Percentiles rank a stretch among this genome's conserved stretches.
Conservation (phyloP, 2,113 vertebrate species). For the Petrocephalus microphthalmus region DNA sequence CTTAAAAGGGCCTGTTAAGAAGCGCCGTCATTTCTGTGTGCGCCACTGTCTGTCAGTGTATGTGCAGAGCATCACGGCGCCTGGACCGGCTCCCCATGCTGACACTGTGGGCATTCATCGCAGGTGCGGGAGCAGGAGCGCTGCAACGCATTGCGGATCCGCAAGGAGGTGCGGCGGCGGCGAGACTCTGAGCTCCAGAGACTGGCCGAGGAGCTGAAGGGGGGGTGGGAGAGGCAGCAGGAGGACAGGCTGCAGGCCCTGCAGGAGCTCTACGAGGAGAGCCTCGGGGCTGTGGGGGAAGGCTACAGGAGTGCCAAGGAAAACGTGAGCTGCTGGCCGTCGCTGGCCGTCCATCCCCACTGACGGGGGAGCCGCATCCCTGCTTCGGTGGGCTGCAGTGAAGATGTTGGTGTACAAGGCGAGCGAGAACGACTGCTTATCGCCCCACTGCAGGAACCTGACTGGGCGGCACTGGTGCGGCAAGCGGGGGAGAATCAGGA, state of each 20-base stretch:
- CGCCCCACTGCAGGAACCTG: slow-evolving; percentile 54
- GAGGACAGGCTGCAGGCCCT: slow-evolving; percentile 65
- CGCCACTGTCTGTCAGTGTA: background rate
- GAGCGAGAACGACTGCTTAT: background rate
- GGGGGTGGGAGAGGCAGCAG: slow-evolving; percentile 74
- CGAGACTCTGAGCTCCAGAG: slow-evolving; percentile 63
- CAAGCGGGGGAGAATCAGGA: slow-evolving; percentile 63
- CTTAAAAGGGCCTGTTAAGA: background rate
- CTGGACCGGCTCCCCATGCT: background rate
- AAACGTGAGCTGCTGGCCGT: slow-evolving; percentile 62
- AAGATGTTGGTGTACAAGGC: background rate
- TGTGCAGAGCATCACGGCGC: background rate
- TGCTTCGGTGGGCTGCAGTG: too few relatives aligned
- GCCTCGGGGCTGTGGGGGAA: slow-evolving; percentile 69
- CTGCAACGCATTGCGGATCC: slow-evolving; percentile 71
- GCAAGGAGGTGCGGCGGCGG: slow-evolving; percentile 71
- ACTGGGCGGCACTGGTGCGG: slow-evolving; percentile 63
- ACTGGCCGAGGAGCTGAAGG: slow-evolving; percentile 65
- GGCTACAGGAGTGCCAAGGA: slow-evolving; percentile 78
- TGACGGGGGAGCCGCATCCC: background rate
- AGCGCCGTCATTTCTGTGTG: background rate
- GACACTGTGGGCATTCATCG: background rate
- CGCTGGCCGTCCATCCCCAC: background rate
- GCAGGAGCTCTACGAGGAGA: slow-evolving; percentile 71
- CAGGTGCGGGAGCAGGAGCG: slow-evolving; percentile 91